A percentile compares a stretch with the other conserved stretches of the same genome.
Conservation (phyloP, 2,797 vertebrate genomes). For the Perodicticus potto region DNA sequence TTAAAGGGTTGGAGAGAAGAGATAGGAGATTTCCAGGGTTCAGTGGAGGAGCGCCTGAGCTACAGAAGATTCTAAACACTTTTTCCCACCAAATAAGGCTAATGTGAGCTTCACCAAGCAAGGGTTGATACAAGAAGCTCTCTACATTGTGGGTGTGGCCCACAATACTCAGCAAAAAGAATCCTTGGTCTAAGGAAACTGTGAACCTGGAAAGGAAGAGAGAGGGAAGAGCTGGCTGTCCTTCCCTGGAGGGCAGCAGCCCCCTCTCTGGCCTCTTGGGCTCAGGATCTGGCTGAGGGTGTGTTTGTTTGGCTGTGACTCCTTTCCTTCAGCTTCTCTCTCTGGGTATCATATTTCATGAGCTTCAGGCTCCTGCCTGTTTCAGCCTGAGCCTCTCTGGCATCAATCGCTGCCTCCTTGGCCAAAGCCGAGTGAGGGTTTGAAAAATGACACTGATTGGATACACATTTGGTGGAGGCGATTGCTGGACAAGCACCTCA, state of each 20-base stretch:
- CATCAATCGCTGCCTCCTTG: not conserved
- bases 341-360: slow-evolving; percentile 71
- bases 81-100: not conserved
- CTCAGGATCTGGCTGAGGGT: slow-evolving; percentile 12
- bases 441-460: slow-evolving; percentile 65
- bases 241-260: not conserved
- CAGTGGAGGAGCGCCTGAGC: not conserved
- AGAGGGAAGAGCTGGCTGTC: not conserved
- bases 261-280: not conserved
- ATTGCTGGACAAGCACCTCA: slow-evolving; percentile 39
- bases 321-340: slow-evolving; percentile 26
- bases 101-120: not conserved
- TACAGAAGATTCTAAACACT: not conserved
- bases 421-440: slow-evolving; percentile 53
- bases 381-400: slow-evolving; percentile 58
- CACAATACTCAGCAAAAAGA: not conserved
- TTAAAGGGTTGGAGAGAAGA: not conserved
- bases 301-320: slow-evolving; percentile 71
- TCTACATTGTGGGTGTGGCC: not conserved
- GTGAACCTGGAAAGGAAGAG: not conserved
- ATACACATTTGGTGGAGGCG: slow-evolving; percentile 55
- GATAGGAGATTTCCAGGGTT: not conserved
- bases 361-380: slow-evolving; percentile 6
- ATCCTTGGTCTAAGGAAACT: not conserved
- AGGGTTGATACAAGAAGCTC: not conserved